phyloP scores from a whole-genome alignment of 1,140 invertebrate species.

The Caenorhabditis brenneri region DNA sequence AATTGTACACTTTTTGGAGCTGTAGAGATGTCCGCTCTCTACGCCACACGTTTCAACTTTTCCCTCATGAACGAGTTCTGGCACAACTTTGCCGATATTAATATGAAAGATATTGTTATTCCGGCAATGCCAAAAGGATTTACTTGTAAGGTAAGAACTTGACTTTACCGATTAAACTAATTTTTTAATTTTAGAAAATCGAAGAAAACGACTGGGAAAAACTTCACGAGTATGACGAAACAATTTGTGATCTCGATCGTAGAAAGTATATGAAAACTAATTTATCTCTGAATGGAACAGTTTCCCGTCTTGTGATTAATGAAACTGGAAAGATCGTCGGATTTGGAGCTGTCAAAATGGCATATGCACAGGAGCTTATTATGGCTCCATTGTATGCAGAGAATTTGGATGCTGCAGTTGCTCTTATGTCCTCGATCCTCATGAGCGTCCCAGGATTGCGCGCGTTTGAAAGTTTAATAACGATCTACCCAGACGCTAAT shows the following conservation, averaged over 20 bases:
- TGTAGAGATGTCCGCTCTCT: conserved; percentile 1
- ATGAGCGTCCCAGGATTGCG: neutral
- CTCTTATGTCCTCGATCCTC: neutral
- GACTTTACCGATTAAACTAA: neutral
- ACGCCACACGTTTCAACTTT: conserved; percentile 24
- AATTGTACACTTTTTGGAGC: conserved; percentile 32
- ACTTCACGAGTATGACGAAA: conserved; percentile 33
- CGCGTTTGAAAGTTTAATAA: conserved; percentile 13
- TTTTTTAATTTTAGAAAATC: neutral
- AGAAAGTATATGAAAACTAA: conserved; percentile 21
- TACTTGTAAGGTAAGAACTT: conserved; percentile 12
- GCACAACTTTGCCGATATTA: conserved; percentile 26
- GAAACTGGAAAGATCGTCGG: conserved; percentile 11
- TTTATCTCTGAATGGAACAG: neutral
- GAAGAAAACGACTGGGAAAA: conserved; percentile 36
- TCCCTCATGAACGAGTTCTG: conserved; percentile 20
- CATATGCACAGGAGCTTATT: neutral
- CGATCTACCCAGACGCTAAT: conserved; percentile 25
- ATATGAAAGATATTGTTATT: neutral
- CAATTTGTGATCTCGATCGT: conserved; percentile 12
- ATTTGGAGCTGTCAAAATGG: conserved; percentile 29
- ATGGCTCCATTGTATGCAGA: conserved; percentile 18
- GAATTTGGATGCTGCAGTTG: neutral
- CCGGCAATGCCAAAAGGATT: conserved; percentile 16
- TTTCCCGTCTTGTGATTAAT: neutral